These are phyloP conservation scores for Lamprotornis superbus DNA, from an alignment of 2,113 vertebrate species.

Conservation along the genomic window DNA sequence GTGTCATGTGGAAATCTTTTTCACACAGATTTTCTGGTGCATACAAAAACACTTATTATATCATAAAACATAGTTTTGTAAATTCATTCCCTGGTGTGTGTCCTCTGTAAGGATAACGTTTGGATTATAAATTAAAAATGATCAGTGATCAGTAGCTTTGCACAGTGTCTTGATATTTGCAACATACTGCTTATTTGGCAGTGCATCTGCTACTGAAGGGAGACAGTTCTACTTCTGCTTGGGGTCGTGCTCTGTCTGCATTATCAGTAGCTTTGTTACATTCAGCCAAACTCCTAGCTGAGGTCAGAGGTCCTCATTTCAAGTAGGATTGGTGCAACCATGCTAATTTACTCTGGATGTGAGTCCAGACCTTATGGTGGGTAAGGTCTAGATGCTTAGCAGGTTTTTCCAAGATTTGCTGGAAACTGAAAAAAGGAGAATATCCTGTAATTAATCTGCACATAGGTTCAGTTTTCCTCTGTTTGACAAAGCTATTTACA, in stretches of 20 bases:
- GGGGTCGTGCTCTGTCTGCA: not conserved
- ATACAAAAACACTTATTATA: not conserved
- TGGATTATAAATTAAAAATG: not conserved
- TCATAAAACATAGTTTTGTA: not conserved
- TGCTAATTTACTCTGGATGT: not conserved
- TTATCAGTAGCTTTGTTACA: not conserved
- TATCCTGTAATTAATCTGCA: not conserved
- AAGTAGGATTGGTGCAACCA: not conserved
- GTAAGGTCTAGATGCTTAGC: not conserved
- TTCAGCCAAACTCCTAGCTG: not conserved
- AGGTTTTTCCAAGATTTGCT: not conserved
- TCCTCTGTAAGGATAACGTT: not conserved
- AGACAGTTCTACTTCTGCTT: not conserved
- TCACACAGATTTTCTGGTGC: not conserved
- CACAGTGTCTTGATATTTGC: not conserved
- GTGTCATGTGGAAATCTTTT: not conserved
- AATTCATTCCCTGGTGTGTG: not conserved
- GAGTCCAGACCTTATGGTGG: not conserved
- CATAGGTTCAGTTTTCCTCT: not conserved
- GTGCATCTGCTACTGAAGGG: not conserved
- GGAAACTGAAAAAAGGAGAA: not conserved
- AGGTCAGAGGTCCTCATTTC: not conserved
- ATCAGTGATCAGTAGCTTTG: conserved; percentile 7
- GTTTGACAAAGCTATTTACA: conserved; percentile 33
- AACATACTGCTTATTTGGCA: not conserved